Percentiles rank a stretch among this genome's conserved stretches.
phyloP scores from a whole-genome alignment of 2,113 vertebrate species.

The Microtus ochrogaster region DNA sequence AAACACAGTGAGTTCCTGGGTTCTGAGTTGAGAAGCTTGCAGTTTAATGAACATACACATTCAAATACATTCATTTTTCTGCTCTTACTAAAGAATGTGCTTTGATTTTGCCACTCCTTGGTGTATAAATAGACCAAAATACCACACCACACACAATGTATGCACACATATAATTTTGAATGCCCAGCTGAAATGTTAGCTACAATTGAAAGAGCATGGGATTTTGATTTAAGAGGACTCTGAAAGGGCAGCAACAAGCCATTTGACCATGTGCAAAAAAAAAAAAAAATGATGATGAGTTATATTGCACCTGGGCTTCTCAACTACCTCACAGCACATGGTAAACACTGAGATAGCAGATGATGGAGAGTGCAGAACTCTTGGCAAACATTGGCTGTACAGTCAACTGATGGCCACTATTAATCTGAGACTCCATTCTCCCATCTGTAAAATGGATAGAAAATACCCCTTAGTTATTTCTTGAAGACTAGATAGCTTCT shows the following conservation, averaged over 20 bases:
- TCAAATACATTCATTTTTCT: not conserved
- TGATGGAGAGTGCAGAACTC: not conserved
- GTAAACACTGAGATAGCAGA: conserved; percentile 10
- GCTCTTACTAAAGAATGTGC: not conserved
- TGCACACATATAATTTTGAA: not conserved
- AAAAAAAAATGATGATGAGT: conserved; percentile 10
- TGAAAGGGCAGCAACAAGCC: not conserved
- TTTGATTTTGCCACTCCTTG: not conserved
- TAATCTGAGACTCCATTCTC: conserved; percentile 18
- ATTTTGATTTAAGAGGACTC: not conserved
- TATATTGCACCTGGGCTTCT: not conserved
- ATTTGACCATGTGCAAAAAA: not conserved
- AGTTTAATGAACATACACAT: not conserved
- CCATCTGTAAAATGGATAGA: not conserved
- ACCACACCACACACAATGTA: not conserved
- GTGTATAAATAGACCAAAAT: not conserved
- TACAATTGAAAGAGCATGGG: not conserved
- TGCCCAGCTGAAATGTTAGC: not conserved
- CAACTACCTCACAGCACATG: not conserved
- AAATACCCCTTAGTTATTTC: not conserved
- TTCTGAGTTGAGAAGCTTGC: not conserved
- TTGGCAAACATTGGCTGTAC: not conserved
- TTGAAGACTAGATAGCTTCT: not conserved
- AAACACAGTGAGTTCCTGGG: not conserved
- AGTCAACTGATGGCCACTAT: not conserved